Percentiles rank a stretch among this genome's conserved stretches.
Evolutionary conservation across 2,113 vertebrate species (phyloP).

Genomic region (Vimba vimba): DNA sequence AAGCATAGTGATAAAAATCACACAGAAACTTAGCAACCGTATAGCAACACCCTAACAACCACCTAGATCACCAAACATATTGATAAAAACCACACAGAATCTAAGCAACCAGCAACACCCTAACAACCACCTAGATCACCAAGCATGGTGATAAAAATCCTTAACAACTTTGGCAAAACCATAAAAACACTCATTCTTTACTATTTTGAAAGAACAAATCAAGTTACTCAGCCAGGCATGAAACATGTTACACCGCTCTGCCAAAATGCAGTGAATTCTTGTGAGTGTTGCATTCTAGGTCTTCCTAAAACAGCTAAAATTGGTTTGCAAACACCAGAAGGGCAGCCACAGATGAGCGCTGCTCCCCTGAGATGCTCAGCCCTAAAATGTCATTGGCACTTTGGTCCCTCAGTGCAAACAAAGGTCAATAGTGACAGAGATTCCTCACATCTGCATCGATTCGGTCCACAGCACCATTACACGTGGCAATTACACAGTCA

Average conservation of each 20-base stretch:
- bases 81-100: too few relatives aligned
- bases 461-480: slow-evolving; percentile 66
- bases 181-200: neutral
- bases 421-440: slow-evolving; percentile 75
- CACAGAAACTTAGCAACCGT: too few relatives aligned
- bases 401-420: slow-evolving; percentile 60
- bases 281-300: slow-evolving; percentile 37
- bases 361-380: slow-evolving; percentile 63
- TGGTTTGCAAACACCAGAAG: slow-evolving; percentile 49
- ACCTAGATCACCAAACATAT: too few relatives aligned
- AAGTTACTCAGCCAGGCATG: neutral
- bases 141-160: too few relatives aligned
- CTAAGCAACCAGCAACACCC: too few relatives aligned
- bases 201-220: neutral
- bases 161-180: too few relatives aligned
- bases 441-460: slow-evolving; percentile 70
- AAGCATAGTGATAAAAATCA: too few relatives aligned
- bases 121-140: too few relatives aligned
- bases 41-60: too few relatives aligned
- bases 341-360: slow-evolving; percentile 58
- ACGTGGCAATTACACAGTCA: slow-evolving; percentile 63
- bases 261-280: neutral
- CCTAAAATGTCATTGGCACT: slow-evolving; percentile 71
- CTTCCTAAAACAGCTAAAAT: slow-evolving; percentile 46
- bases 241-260: neutral